Evolutionary conservation across 2,797 vertebrate genomes (phyloP), one percentile per base, ranked within the genome.

Genomic region (Brachymystax lenok): DNA sequence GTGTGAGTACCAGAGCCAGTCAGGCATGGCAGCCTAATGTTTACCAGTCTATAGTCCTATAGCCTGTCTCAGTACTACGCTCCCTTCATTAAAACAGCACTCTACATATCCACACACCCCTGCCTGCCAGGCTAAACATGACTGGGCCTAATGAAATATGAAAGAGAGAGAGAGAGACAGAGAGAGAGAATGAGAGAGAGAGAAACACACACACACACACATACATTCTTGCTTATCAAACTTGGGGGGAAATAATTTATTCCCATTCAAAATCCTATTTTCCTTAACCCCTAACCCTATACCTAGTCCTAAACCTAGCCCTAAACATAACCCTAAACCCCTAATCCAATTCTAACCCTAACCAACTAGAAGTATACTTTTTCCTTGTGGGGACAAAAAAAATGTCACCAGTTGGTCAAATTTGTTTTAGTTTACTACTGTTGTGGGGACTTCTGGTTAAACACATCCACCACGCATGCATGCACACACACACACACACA

Each of bases 91-190:
- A 85, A 84, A 80, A 0, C 1, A 77, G 84, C 78, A 77, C 84
- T 79, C 73, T 56, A 84, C 80, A 82, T 90, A 90, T 89, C 63
- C 82, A 83, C 67, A 81, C 86, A 85, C 78, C 87, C 76, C 80
- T 84, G 88, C 82, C 75, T 85, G 90, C 81, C 90, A 92, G 91
- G 80, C 33, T 54, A 21, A 76, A 74, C 67, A 75, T 61, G 0
- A 19, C 52, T 0, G 16, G 28, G 66, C 71, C 69, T 46, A 73
- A 24, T 61, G 51, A 46, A 67, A 69, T 8, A 69, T 24, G 19
- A 35, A n/a, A 28, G 16, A 2, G 5, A 40, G n/a, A 52, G 63
- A 27, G 24, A 61, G 16, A 72, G 70, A 89, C 88, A 88, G 88
- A 88, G 84, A 84, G 87, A 89, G 83, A 84, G 19, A n/a, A 0